phyloP scores from a whole-genome alignment of 2,888 invertebrate species.

The Archips xylosteana region DNA sequence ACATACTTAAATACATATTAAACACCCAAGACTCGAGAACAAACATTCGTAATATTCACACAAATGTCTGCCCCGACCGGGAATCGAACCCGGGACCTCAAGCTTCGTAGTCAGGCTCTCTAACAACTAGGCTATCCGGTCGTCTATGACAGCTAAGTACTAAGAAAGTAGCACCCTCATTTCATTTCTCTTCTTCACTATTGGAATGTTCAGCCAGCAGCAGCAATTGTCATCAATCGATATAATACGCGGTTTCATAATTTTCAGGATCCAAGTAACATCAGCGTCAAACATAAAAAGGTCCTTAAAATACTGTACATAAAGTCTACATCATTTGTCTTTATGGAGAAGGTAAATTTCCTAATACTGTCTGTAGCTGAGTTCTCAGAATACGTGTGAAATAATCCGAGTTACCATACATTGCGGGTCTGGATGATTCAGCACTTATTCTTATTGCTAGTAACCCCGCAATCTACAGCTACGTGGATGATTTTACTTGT shows the following conservation, averaged over 20 bases:
- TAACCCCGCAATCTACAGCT: not conserved
- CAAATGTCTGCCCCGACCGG: too few relatives aligned
- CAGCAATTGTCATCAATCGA: not conserved
- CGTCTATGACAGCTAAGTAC: too few relatives aligned
- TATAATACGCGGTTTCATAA: slow-evolving; percentile 4
- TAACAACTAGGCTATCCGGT: too few relatives aligned
- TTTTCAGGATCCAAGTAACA: not conserved
- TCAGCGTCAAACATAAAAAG: not conserved
- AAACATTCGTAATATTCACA: too few relatives aligned
- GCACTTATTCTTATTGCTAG: not conserved
- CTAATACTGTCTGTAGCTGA: not conserved
- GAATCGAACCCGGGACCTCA: too few relatives aligned
- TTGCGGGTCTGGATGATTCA: not conserved
- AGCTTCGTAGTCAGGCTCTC: too few relatives aligned
- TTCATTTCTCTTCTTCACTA: too few relatives aligned
- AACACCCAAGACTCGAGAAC: too few relatives aligned
- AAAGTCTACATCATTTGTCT: not conserved
- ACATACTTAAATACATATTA: too few relatives aligned
- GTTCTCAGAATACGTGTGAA: not conserved
- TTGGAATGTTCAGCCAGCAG: not conserved
- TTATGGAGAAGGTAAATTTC: not conserved
- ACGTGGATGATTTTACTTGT: not conserved
- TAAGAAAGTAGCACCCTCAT: too few relatives aligned
- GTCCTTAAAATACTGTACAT: not conserved
- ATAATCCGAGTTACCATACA: not conserved